These are phyloP conservation scores for Cephus runcator DNA, from an alignment of 2,888 invertebrate species.

Conservation along the genomic window DNA sequence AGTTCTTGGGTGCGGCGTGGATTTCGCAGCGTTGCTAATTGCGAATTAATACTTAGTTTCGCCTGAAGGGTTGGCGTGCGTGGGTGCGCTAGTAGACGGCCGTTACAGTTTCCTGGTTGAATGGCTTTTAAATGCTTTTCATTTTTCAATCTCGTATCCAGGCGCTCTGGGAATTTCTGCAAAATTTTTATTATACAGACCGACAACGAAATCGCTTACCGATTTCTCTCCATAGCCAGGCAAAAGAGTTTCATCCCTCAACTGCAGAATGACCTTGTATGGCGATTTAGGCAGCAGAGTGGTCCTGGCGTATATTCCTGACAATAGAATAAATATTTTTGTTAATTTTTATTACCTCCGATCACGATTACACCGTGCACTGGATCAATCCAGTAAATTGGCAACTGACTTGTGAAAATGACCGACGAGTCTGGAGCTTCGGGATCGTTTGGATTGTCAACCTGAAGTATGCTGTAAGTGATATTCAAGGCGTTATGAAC, in stretches of 20 bases:
- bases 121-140: no score
- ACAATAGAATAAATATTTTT: neutral
- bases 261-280: conserved; percentile 68
- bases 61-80: no score
- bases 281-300: conserved; percentile 62
- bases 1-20: neutral
- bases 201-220: conserved; percentile 55
- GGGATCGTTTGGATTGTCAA: conserved; percentile 49
- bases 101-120: no score
- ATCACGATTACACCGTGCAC: no score
- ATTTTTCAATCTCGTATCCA: conserved; percentile 4
- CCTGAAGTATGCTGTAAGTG: conserved; percentile 53
- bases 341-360: no score
- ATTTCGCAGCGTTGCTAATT: neutral
- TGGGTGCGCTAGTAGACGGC: no score
- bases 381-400: neutral
- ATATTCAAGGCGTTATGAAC: conserved; percentile 59
- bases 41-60: neutral
- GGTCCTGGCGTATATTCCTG: conserved; percentile 53
- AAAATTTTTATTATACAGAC: conserved; percentile 19
- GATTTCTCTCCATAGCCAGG: conserved; percentile 59
- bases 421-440: conserved; percentile 47
- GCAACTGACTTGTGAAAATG: conserved; percentile 51
- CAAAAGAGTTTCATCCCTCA: conserved; percentile 68
- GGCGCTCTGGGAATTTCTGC: conserved; percentile 23